phyloP scores from a whole-genome alignment of 2,113 vertebrate genomes.

The Pseudorhombus dupliciocellatus region DNA sequence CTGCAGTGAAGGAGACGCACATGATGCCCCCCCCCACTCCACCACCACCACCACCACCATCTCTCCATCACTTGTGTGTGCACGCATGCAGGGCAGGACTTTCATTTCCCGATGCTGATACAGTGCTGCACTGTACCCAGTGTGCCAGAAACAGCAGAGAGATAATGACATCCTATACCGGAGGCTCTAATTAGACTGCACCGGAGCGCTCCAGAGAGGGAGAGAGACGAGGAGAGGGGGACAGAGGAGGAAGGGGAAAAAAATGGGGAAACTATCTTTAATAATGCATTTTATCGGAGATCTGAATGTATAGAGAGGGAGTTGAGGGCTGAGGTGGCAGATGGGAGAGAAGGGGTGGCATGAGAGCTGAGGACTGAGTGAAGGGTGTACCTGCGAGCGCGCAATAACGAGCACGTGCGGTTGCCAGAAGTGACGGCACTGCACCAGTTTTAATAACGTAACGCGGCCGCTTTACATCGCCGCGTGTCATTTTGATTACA shows the following conservation, averaged over 20 bases:
- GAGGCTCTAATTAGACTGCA: slow-evolving; percentile 77
- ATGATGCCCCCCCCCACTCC: background rate
- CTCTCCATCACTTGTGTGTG: slow-evolving; percentile 1
- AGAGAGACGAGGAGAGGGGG: slow-evolving; percentile 10
- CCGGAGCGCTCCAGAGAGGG: slow-evolving; percentile 59
- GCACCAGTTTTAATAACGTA: slow-evolving; percentile 46
- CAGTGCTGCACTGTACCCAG: slow-evolving; percentile 64
- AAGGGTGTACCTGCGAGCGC: slow-evolving; percentile 39
- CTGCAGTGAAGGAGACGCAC: slow-evolving; percentile 24
- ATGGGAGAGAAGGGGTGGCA: slow-evolving; percentile 18
- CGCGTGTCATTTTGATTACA: background rate
- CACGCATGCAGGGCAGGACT: slow-evolving; percentile 28
- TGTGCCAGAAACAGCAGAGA: slow-evolving; percentile 69
- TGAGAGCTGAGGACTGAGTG: slow-evolving; percentile 4
- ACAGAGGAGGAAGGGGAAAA: slow-evolving; percentile 30
- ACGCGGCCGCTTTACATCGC: slow-evolving; percentile 26
- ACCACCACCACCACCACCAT: background rate
- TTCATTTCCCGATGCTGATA: slow-evolving; percentile 65
- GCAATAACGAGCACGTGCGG: slow-evolving; percentile 51
- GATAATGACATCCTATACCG: slow-evolving; percentile 76
- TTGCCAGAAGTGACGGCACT: slow-evolving; percentile 64
- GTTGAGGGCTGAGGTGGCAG: slow-evolving; percentile 15
- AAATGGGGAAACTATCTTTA: slow-evolving; percentile 46
- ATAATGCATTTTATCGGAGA: slow-evolving; percentile 58
- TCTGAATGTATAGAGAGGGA: slow-evolving; percentile 49